These are phyloP conservation scores for Conomelus anceps DNA, from an alignment of 2,888 invertebrate species.

Conservation along the genomic window DNA sequence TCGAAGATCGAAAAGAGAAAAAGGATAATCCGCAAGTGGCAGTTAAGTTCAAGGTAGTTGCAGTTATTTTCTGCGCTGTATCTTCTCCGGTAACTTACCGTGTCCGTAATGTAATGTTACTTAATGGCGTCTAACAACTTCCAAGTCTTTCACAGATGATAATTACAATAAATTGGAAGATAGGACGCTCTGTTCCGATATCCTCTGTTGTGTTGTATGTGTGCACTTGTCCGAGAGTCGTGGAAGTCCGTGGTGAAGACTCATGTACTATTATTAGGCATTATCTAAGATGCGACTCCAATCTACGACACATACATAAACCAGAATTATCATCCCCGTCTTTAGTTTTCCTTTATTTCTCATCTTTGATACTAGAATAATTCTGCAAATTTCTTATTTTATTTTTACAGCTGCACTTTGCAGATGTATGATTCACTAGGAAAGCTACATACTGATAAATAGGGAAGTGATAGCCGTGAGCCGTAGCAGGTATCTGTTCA, in stretches of 20 bases:
- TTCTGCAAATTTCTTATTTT: background rate
- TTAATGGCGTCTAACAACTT: background rate
- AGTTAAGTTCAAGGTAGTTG: background rate
- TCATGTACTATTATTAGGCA: background rate
- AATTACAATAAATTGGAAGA: background rate
- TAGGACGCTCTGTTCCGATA: background rate
- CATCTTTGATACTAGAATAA: background rate
- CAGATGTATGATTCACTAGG: background rate
- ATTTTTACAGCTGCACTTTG: background rate
- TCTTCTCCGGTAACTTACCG: background rate
- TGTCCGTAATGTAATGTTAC: background rate
- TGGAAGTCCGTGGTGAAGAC: too few species aligned
- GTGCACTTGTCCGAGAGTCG: background rate
- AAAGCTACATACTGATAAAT: background rate
- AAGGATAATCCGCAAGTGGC: background rate
- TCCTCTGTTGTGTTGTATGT: too few species aligned
- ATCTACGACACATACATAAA: too few species aligned
- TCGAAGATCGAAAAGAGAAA: background rate
- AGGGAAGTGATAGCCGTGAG: too few species aligned
- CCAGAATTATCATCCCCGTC: background rate
- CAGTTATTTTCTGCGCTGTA: background rate
- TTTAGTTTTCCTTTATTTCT: background rate
- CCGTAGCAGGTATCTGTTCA: too few species aligned
- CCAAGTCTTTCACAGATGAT: background rate
- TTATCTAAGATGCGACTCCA: background rate